Percentiles rank a stretch among this genome's conserved stretches.
These are phyloP conservation scores for Brachypteracias leptosomus DNA, from an alignment of 2,113 vertebrate species.

Conservation along the genomic window DNA sequence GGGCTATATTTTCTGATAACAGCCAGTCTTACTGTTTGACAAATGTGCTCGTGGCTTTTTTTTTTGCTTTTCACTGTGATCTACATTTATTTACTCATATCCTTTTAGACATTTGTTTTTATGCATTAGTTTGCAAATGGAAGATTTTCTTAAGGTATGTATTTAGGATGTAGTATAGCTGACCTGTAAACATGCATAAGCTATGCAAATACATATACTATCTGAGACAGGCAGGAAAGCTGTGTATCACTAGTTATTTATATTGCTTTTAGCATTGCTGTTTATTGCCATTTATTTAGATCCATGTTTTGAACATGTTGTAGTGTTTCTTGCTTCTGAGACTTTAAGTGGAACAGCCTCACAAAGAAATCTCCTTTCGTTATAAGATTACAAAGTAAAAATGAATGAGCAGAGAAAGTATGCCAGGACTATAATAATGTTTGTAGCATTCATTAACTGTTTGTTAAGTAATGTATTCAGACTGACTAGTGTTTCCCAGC, in stretches of 20 bases:
- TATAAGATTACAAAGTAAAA: conserved; percentile 17
- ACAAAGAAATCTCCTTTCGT: conserved; percentile 1
- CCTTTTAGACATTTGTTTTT: neutral
- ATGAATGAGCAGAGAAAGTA: conserved; percentile 8
- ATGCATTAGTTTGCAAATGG: neutral
- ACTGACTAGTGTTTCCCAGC: conserved; percentile 61
- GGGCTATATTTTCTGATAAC: neutral
- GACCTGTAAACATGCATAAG: conserved; percentile 18
- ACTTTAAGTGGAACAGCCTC: neutral
- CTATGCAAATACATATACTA: neutral
- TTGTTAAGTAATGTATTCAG: conserved; percentile 76
- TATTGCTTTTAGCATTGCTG: neutral
- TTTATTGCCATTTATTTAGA: neutral
- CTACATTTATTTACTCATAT: conserved; percentile 20
- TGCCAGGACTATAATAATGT: conserved; percentile 46
- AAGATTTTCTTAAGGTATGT: neutral
- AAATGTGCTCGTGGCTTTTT: neutral
- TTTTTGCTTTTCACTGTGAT: neutral
- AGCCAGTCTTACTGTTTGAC: neutral
- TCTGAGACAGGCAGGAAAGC: neutral
- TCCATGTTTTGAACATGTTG: neutral
- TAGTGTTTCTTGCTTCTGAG: neutral
- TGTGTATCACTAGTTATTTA: neutral
- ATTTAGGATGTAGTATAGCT: neutral
- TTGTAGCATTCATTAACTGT: conserved; percentile 72